Evolutionary conservation across 2,797 vertebrate genomes (phyloP).

Genomic region (Acanthiza pusilla): DNA sequence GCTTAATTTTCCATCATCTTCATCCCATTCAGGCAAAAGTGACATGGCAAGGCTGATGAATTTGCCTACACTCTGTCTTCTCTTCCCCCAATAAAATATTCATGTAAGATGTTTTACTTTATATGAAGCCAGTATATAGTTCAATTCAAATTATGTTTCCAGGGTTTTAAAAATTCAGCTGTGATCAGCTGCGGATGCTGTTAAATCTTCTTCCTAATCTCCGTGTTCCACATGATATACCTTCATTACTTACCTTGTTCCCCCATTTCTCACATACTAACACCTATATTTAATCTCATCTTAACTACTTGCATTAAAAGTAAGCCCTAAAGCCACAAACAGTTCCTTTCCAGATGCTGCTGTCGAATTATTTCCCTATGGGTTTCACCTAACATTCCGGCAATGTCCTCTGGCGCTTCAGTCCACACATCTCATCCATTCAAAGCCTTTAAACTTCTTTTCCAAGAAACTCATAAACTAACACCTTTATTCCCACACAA

Average conservation of each 20-base stretch:
- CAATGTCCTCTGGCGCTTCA: slow-evolving; percentile 62
- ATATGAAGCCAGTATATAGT: slow-evolving; percentile 16
- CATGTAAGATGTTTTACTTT: background rate
- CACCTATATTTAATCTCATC: slow-evolving; percentile 72
- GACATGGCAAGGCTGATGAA: background rate
- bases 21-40: background rate
- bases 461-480: slow-evolving; percentile 72
- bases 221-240: slow-evolving; percentile 35
- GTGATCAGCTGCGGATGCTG: slow-evolving; percentile 49
- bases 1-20: background rate
- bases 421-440: slow-evolving; percentile 50
- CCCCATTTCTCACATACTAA: slow-evolving; percentile 63
- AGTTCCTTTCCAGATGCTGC: slow-evolving; percentile 77
- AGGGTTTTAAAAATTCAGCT: slow-evolving; percentile 53
- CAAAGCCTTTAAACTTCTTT: slow-evolving; percentile 66
- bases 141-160: slow-evolving; percentile 47
- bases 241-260: slow-evolving; percentile 55
- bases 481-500: slow-evolving; percentile 72
- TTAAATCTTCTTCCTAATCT: slow-evolving; percentile 60
- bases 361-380: slow-evolving; percentile 63
- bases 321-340: slow-evolving; percentile 62
- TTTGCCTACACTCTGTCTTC: background rate
- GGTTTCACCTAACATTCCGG: slow-evolving; percentile 70
- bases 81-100: background rate
- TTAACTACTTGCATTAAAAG: slow-evolving; percentile 71